Conservation (phyloP, 1,140 invertebrate species). For the Macrobrachium rosenbergii region DNA sequence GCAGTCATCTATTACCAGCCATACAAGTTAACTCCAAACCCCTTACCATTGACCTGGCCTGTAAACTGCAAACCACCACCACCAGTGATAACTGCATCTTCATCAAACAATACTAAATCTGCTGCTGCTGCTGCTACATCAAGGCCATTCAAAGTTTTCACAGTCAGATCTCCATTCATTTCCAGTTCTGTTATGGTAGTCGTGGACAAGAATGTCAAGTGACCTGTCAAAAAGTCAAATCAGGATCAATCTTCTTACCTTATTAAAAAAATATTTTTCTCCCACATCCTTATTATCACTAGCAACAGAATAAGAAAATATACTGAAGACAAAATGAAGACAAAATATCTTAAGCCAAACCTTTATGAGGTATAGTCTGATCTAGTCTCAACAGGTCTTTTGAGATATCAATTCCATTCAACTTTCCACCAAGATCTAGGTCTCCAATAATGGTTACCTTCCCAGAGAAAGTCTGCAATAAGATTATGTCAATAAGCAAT, state of each 20-base stretch:
- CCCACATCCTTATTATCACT: too few relatives aligned
- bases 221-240: background rate
- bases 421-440: conserved; percentile 1
- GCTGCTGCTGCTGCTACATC: background rate
- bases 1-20: background rate
- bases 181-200: background rate
- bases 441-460: conserved; percentile 22
- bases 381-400: conserved; percentile 9
- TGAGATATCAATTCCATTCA: conserved; percentile 30
- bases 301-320: background rate
- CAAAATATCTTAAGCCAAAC: background rate
- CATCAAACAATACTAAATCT: conserved; percentile 13
- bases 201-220: background rate
- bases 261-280: too few relatives aligned
- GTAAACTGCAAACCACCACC: conserved; percentile 5
- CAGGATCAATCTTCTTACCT: too few relatives aligned
- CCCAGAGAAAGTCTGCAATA: background rate
- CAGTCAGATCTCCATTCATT: conserved; percentile 19
- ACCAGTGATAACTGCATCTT: conserved; percentile 31
- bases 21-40: background rate
- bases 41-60: conserved; percentile 17
- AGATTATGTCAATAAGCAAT: too few relatives aligned
- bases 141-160: conserved; percentile 21
- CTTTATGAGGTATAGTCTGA: conserved; percentile 25
- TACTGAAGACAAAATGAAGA: background rate